Percentiles rank a stretch among this genome's conserved stretches.
phyloP scores from a whole-genome alignment of 2,113 vertebrate genomes.

The Gadus macrocephalus region DNA sequence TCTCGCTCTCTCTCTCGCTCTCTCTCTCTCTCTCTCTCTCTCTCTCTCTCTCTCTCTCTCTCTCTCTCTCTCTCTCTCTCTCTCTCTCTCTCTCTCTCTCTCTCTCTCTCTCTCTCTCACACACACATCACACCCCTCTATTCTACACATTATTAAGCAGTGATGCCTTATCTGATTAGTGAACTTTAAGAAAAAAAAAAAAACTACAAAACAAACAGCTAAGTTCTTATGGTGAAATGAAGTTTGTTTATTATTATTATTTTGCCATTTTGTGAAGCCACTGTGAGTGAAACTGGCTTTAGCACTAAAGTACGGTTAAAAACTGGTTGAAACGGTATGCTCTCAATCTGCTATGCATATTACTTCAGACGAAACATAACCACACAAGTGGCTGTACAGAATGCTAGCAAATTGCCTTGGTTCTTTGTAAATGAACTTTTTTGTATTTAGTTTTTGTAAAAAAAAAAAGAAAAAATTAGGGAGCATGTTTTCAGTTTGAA shows the following conservation, averaged over 20 bases:
- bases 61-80: too few relatives aligned
- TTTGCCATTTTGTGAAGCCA: constrained; percentile 61
- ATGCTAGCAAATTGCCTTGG: constrained; percentile 92
- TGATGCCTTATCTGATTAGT: constrained; percentile 90
- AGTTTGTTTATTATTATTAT: constrained; percentile 38
- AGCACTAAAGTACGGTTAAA: constrained; percentile 55
- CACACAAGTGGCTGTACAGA: constrained; percentile 91
- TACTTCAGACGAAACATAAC: constrained; percentile 59
- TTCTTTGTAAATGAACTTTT: constrained; percentile 99
- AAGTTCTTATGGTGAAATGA: constrained; percentile 57
- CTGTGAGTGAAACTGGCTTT: constrained; percentile 66
- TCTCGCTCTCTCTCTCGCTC: too few relatives aligned
- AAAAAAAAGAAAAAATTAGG: constrained; percentile 80
- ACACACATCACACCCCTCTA: constrained; percentile 7
- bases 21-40: too few relatives aligned
- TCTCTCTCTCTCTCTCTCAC: constrained; percentile 4
- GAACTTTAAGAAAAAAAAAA: constrained; percentile 45
- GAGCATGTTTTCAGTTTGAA: constrained; percentile 77
- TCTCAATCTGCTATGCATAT: constrained; percentile 87
- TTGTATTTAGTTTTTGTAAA: constrained; percentile 98
- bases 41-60: too few relatives aligned
- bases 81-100: neutral
- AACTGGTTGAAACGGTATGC: constrained; percentile 54
- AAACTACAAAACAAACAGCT: constrained; percentile 44
- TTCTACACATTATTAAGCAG: constrained; percentile 81